Evolutionary conservation across 2,113 vertebrate genomes (phyloP).

Genomic region (Mesoclemmys tuberculata): DNA sequence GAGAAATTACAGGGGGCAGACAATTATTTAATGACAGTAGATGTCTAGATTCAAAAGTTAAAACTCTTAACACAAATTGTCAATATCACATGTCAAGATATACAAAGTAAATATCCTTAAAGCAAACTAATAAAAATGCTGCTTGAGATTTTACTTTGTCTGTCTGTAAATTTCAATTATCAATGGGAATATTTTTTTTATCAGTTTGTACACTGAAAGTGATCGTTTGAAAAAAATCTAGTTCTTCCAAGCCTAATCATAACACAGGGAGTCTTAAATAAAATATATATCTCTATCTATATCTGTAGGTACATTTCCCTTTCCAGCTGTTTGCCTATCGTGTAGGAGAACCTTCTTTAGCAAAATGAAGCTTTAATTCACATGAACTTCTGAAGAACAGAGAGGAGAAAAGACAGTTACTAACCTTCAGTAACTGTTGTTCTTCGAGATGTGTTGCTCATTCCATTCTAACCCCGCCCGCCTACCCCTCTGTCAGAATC

Average conservation of each 20-base stretch:
- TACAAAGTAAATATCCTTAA: background rate
- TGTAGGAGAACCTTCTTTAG: background rate
- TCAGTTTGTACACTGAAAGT: background rate
- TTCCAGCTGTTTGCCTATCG: background rate
- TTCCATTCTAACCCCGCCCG: too few species aligned
- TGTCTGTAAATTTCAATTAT: background rate
- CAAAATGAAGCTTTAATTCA: background rate
- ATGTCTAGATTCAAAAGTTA: background rate
- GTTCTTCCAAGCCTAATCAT: background rate
- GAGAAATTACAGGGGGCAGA: background rate
- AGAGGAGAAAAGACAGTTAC: background rate
- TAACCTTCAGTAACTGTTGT: too few species aligned
- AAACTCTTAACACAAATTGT: background rate
- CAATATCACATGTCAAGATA: background rate
- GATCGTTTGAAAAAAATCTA: background rate
- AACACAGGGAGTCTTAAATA: background rate
- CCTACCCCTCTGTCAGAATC: too few species aligned
- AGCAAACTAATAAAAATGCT: background rate
- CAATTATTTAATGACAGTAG: background rate
- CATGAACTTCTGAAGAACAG: background rate
- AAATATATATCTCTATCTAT: background rate
- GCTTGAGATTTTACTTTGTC: too few species aligned
- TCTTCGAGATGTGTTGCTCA: too few species aligned
- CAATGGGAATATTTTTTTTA: background rate
- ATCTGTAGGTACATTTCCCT: rapidly evolving